Evolutionary conservation across 2,888 invertebrate genomes (phyloP).

Genomic region (Troides oblongomaculatus): DNA sequence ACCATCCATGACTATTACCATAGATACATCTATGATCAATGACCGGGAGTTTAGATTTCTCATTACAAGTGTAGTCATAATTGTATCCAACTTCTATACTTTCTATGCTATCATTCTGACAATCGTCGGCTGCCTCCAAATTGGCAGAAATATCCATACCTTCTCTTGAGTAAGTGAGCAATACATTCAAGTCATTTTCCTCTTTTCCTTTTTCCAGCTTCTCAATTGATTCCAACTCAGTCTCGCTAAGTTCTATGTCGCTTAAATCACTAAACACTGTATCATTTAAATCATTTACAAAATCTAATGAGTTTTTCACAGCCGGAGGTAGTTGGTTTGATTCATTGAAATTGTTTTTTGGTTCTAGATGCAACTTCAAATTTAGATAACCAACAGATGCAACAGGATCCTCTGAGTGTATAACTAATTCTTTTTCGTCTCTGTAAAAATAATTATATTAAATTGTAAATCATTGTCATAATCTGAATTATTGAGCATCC

Average conservation of each 20-base stretch:
- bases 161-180: constrained; percentile 62
- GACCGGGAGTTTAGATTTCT: constrained; percentile 80
- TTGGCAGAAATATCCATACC: constrained; percentile 42
- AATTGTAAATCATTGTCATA: constrained; percentile 2
- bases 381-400: constrained; percentile 97
- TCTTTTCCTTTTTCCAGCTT: constrained; percentile 71
- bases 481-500: background rate
- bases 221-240: constrained; percentile 81
- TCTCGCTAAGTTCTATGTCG: constrained; percentile 82
- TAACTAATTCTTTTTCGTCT: constrained; percentile 91
- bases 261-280: constrained; percentile 83
- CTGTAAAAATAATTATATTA: constrained; percentile 68
- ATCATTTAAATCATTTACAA: constrained; percentile 81
- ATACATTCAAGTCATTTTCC: constrained; percentile 66
- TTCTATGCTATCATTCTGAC: constrained; percentile 52
- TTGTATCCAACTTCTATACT: constrained; percentile 62
- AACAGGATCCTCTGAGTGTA: constrained; percentile 94
- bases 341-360: constrained; percentile 75
- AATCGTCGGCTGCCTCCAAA: constrained; percentile 47
- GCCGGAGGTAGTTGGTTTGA: constrained; percentile 64
- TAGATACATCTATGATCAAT: constrained; percentile 82
- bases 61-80: constrained; percentile 65
- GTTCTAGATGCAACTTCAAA: constrained; percentile 89
- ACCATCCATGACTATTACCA: constrained; percentile 88
- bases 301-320: constrained; percentile 81